Evolutionary conservation across 2,888 invertebrate genomes (phyloP).

Genomic region (Bombyx huttoni): DNA sequence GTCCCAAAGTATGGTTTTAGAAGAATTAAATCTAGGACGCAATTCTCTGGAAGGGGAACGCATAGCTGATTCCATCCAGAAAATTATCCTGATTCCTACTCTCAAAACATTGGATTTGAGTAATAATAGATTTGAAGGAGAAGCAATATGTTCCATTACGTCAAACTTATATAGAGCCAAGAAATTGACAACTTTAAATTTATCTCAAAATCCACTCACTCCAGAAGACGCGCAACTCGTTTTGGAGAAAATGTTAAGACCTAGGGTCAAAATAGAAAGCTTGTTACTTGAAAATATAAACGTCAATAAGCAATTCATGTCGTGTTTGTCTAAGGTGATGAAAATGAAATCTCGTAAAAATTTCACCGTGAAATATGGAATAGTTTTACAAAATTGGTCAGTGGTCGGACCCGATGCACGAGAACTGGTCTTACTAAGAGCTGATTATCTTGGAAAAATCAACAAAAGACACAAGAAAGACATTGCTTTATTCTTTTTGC

Average conservation of each 20-base stretch:
- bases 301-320: slow-evolving; percentile 21
- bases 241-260: slow-evolving; percentile 20
- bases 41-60: slow-evolving; percentile 22
- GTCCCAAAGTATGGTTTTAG: slow-evolving; percentile 14
- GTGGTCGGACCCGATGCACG: slow-evolving; percentile 20
- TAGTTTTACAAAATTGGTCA: slow-evolving; percentile 19
- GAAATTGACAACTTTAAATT: slow-evolving; percentile 21
- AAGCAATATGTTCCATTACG: slow-evolving; percentile 16
- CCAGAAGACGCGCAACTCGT: slow-evolving; percentile 17
- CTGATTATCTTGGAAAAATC: slow-evolving; percentile 18
- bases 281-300: slow-evolving; percentile 22
- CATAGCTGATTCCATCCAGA: slow-evolving; percentile 18
- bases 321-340: slow-evolving; percentile 16
- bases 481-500: slow-evolving; percentile 18
- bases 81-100: slow-evolving; percentile 16
- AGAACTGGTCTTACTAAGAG: slow-evolving; percentile 22
- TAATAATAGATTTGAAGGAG: slow-evolving; percentile 22
- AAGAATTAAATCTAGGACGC: slow-evolving; percentile 28
- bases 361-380: slow-evolving; percentile 19
- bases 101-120: slow-evolving; percentile 23
- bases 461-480: slow-evolving; percentile 15
- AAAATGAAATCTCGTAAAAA: slow-evolving; percentile 20
- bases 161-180: slow-evolving; percentile 17
- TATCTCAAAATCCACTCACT: slow-evolving; percentile 31
- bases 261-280: slow-evolving; percentile 21